Evolutionary conservation across 2,888 invertebrate species (phyloP).

Genomic region (Mamestra brassicae): DNA sequence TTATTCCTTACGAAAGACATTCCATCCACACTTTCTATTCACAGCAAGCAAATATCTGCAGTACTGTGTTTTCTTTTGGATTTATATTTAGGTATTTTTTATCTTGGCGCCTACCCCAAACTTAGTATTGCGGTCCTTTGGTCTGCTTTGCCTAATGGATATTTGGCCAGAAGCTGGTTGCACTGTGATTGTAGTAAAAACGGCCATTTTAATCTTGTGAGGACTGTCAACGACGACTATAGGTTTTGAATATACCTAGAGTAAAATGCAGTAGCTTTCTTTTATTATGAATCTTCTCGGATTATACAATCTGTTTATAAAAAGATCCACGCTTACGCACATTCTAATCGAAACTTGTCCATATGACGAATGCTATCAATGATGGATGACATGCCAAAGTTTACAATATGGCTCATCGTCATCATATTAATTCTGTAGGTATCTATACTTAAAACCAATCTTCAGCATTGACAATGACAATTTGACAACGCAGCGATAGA

Average conservation of each 20-base stretch:
- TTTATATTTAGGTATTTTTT: conserved; percentile 25
- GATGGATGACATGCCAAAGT: too few relatives aligned
- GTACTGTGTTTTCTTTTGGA: conserved; percentile 8
- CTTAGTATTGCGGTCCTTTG: conserved; percentile 12
- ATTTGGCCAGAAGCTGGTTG: conserved; percentile 13
- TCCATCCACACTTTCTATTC: conserved; percentile 19
- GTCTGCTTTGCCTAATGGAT: conserved; percentile 17
- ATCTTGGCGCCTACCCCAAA: conserved; percentile 14
- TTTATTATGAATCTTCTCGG: too few relatives aligned
- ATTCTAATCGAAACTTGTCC: too few relatives aligned
- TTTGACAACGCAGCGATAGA: neutral
- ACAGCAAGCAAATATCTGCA: conserved; percentile 18
- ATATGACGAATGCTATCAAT: too few relatives aligned
- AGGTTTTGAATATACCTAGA: too few relatives aligned
- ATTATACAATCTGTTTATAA: too few relatives aligned
- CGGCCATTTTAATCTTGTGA: too few relatives aligned
- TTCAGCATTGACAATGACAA: neutral
- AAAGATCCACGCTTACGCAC: too few relatives aligned
- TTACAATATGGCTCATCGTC: too few relatives aligned
- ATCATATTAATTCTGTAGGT: neutral
- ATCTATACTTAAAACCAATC: neutral
- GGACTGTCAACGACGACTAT: too few relatives aligned
- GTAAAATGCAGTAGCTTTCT: too few relatives aligned
- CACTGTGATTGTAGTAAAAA: neutral
- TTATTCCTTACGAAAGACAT: conserved; percentile 26